Base-by-base conservation (phyloP, 2,888 invertebrate genomes). In the Parochlus steinenii region DNA sequence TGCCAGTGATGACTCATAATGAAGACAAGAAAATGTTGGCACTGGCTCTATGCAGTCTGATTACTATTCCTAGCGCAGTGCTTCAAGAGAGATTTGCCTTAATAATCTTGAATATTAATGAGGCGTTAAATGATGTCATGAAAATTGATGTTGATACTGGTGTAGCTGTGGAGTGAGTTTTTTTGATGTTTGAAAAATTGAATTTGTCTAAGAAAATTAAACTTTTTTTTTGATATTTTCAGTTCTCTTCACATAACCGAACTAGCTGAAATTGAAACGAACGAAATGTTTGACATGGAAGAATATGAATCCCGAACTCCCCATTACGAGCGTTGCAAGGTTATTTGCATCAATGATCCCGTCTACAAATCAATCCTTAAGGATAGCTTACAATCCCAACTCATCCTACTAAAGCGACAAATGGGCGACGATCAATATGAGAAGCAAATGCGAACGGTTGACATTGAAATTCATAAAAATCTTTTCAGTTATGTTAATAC, bases 21-120 rank as follows among this genome's bases (percentile, higher is more conserved):
- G 83, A 86, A 49, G 70, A 80, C 54, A 71, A 80, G 48, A 93
- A 93, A 56, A 64, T 92, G 19, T 69, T 85, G 43, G 77, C 76
- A n/a, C 57, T 81, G 25, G 71, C 69, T 7, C 48, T 69, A 36
- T 65, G 69, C 6, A 74, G 73, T 31, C 54, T 79, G 31, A 60
- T 83, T 39, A 72, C 79, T 30, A 67, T 72, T 28, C 72, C 74
- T 48, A 77, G 74, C 49, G 60, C 69, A 38, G 63, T 71, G 16
- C 71, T 86, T 26, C 57, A 81, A 38, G 71, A 78, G 46, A 64
- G 74, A 43, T 77, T 86, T 52, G 68, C 74, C 19, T 69, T 67
- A 17, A 75, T 87, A 28, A 62, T 87, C 47, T 61, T 76, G 26
- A 74, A 74, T 46, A 65, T 86, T 40, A 67, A 76, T 2, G 82